Evolutionary conservation across 2,888 invertebrate species (phyloP).

Genomic region (Melanargia galathea): DNA sequence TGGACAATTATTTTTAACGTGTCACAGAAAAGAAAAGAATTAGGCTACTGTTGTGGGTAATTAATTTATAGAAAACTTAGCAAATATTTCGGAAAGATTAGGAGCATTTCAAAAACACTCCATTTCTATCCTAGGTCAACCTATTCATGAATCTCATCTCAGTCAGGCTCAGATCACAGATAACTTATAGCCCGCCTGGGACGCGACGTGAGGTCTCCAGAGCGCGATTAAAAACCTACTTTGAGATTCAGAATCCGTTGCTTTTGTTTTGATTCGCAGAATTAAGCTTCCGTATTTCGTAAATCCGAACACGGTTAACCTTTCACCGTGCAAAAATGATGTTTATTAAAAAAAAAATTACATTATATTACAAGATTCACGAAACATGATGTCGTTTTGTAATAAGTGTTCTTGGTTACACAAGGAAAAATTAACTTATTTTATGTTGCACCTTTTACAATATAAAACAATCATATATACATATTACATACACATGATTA

Average conservation of each 20-base stretch:
- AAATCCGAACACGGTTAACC: slow-evolving; percentile 36
- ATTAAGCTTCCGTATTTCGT: slow-evolving; percentile 43
- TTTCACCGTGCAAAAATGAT: slow-evolving; percentile 37
- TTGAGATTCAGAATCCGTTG: slow-evolving; percentile 27
- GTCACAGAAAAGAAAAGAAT: too few relatives aligned
- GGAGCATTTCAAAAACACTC: too few relatives aligned
- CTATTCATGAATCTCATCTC: slow-evolving; percentile 16
- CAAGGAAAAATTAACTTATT: too few relatives aligned
- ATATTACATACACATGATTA: too few relatives aligned
- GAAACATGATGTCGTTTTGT: neutral
- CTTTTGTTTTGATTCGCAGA: slow-evolving; percentile 38
- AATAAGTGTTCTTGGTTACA: neutral
- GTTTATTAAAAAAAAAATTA: slow-evolving; percentile 5
- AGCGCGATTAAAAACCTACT: slow-evolving; percentile 13
- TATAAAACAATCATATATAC: too few relatives aligned
- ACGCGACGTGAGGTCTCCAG: slow-evolving; percentile 37
- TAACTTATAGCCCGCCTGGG: slow-evolving; percentile 30
- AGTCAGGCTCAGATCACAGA: slow-evolving; percentile 35
- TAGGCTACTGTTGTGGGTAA: too few relatives aligned
- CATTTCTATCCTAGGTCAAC: too few relatives aligned
- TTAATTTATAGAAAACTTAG: too few relatives aligned
- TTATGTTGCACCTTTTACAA: too few relatives aligned
- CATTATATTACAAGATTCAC: slow-evolving; percentile 6
- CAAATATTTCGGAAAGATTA: too few relatives aligned
- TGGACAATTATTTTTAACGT: too few relatives aligned